These are phyloP conservation scores for Phataginus tricuspis DNA, from an alignment of 2,797 vertebrate species.

Conservation along the genomic window DNA sequence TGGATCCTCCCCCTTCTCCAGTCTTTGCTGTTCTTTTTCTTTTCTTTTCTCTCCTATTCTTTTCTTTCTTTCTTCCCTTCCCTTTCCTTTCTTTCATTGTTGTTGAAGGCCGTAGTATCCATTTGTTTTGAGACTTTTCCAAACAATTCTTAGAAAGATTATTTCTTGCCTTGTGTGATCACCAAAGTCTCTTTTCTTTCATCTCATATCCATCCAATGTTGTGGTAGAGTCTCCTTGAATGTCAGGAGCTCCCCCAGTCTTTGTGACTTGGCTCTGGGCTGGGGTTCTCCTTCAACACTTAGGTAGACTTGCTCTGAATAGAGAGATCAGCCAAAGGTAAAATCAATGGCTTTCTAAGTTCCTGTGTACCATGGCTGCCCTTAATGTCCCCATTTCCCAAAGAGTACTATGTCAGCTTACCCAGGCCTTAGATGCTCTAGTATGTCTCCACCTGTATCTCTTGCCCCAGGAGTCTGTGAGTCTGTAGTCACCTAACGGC, in stretches of 20 bases:
- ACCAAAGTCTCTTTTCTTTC: background rate
- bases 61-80: too few relatives aligned
- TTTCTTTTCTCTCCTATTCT: background rate
- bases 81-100: background rate
- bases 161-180: too few relatives aligned
- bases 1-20: background rate
- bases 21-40: background rate
- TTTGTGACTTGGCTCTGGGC: background rate
- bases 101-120: background rate
- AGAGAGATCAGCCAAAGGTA: background rate
- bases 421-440: fast-evolving
- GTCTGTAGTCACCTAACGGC: background rate
- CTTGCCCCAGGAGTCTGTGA: background rate
- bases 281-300: fast-evolving
- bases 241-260: too few relatives aligned
- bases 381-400: background rate
- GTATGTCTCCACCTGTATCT: fast-evolving
- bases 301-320: background rate
- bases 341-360: background rate
- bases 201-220: background rate
- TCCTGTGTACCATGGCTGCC: fast-evolving
- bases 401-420: fast-evolving
- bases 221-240: background rate
- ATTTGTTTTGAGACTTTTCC: background rate
- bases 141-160: background rate